These are phyloP conservation scores for Polypedilum pembai DNA, from an alignment of 1,140 invertebrate genomes.

Conservation along the genomic window DNA sequence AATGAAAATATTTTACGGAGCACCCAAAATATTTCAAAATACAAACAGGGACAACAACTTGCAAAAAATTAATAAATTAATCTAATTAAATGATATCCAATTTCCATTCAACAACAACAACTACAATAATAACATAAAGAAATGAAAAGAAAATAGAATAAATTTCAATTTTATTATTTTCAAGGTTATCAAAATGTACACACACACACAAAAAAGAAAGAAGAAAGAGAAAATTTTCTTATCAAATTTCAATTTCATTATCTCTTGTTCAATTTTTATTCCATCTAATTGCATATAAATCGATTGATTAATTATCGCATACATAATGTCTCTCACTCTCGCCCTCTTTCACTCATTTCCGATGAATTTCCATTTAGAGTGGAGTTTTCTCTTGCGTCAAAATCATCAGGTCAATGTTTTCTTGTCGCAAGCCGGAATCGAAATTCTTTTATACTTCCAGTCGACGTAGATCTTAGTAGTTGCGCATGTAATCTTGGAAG, in stretches of 20 bases:
- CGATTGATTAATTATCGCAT: constrained; percentile 18
- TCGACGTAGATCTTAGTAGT: not conserved
- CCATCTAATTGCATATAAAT: constrained; percentile 13
- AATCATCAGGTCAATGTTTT: not conserved
- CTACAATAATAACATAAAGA: no score
- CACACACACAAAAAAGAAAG: no score
- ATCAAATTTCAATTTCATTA: constrained; percentile 2
- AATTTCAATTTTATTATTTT: no score
- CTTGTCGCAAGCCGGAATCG: not conserved
- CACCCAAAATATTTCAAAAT: no score
- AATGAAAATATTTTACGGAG: no score
- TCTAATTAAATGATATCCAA: no score
- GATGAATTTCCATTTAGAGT: not conserved
- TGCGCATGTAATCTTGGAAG: no score
- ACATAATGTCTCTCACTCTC: not conserved
- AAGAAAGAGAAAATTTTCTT: not conserved
- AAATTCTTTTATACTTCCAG: not conserved
- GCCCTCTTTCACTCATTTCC: not conserved
- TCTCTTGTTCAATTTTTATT: not conserved
- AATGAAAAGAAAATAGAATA: no score
- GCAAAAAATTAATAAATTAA: no score
- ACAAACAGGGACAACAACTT: no score
- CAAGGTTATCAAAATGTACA: no score
- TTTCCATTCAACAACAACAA: no score
- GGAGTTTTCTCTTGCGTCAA: not conserved